Conservation (phyloP, 1,140 invertebrate genomes). For the Paraescarpia echinospica region DNA sequence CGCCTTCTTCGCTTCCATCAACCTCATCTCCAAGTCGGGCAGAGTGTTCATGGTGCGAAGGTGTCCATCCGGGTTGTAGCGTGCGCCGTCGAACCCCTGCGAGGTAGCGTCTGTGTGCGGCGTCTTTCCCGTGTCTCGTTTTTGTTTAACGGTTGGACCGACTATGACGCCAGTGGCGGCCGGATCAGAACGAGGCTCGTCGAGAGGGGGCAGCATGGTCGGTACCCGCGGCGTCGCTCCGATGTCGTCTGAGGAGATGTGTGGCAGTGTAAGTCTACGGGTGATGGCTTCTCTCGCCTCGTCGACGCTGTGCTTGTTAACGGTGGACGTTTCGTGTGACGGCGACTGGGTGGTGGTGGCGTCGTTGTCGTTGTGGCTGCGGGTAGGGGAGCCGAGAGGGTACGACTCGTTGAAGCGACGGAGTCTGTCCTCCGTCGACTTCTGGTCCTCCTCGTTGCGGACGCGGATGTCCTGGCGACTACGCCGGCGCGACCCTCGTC, state of each 20-base stretch:
- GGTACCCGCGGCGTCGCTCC: neutral
- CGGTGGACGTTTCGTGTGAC: neutral
- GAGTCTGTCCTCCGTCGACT: neutral
- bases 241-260: neutral
- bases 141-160: neutral
- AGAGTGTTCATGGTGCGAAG: slow-evolving; percentile 1
- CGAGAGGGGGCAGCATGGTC: neutral
- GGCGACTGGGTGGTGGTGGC: neutral
- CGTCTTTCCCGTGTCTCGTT: neutral
- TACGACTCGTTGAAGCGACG: neutral
- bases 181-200: neutral
- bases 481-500: neutral
- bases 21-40: neutral
- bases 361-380: neutral
- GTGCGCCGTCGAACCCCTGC: neutral
- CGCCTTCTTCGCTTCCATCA: slow-evolving; percentile 13
- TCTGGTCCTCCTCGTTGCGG: slow-evolving; percentile 11
- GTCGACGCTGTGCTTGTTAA: neutral
- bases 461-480: neutral
- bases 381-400: neutral
- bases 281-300: neutral
- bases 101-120: neutral
- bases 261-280: neutral
- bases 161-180: neutral
- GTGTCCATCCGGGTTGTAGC: neutral